Evolutionary conservation across 2,113 vertebrate species (phyloP).

Genomic region (Planiliza haematocheilus): DNA sequence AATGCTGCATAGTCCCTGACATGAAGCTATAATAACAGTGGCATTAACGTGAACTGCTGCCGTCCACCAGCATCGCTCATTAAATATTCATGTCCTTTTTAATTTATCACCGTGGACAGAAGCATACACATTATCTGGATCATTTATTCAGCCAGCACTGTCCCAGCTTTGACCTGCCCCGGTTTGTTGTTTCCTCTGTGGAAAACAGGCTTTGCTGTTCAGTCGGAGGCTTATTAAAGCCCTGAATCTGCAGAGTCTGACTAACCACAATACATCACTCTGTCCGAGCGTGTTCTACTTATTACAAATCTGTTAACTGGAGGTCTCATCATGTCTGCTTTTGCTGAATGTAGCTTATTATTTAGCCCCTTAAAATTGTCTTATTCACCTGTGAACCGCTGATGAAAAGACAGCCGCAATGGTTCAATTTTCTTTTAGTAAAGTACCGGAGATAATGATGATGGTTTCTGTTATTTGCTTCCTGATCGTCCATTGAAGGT

Average conservation of each 20-base stretch:
- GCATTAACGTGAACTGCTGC: conserved; percentile 37
- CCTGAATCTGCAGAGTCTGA: conserved; percentile 37
- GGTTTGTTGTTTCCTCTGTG: conserved; percentile 35
- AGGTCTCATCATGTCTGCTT: conserved; percentile 32
- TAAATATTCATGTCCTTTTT: conserved; percentile 74
- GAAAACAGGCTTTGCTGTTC: conserved; percentile 35
- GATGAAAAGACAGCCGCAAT: background rate
- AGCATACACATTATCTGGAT: conserved; percentile 66
- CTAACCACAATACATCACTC: conserved; percentile 65
- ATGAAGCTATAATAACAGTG: conserved; percentile 57
- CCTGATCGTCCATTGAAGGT: conserved; percentile 20
- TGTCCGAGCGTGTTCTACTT: conserved; percentile 39
- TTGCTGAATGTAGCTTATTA: conserved; percentile 22
- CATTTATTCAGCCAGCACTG: conserved; percentile 65
- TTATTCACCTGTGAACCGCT: conserved; percentile 7
- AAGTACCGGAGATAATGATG: conserved; percentile 6
- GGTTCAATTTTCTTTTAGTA: conserved; percentile 11
- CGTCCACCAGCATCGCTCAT: conserved; percentile 57
- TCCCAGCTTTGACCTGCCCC: conserved; percentile 51
- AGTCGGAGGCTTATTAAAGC: conserved; percentile 35
- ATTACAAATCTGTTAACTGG: conserved; percentile 28
- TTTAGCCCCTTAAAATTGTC: conserved; percentile 17
- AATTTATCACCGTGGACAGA: conserved; percentile 64
- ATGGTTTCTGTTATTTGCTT: conserved; percentile 27
- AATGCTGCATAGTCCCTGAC: conserved; percentile 22